Evolutionary conservation across 2,888 invertebrate genomes (phyloP), one percentile per base, ranked within the genome.

Genomic region (Philonicus albiceps): DNA sequence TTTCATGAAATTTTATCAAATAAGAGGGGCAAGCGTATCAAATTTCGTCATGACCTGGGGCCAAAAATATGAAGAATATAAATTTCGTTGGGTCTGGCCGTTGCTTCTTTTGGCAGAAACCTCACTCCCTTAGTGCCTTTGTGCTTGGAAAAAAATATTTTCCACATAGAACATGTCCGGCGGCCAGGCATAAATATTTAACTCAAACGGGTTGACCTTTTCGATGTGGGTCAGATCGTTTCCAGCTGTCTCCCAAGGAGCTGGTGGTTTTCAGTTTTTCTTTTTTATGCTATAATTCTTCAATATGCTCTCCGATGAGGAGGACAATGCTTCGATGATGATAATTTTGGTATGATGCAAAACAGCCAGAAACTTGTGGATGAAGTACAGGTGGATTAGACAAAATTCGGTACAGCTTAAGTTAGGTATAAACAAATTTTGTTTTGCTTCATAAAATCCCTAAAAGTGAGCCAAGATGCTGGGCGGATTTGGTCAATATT

Each of bases 151-250:
- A 78, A 84, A 43, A 84, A 84, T 84, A 84, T 84, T 84, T 84
- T 72, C 73, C 84, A 83, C 81, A 84, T 86, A 74, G 34, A 86
- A 76, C 53, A 86, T 76, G 22, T 19, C 76, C 76, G n/a, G 30
- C 53, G 55, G 75, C 76, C 34, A 55, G 53, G 74, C 85, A 85
- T 53, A 85, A 74, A 86, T 75, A 86, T 76, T 86, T 86, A 84
- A 84, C 73, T 84, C 27, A 84, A 84, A 73, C 73, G 84, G 43
- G 84, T 73, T 73, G 73, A 73, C 84, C 84, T 84, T 84, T 84
- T 31, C 16, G 19, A 74, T 74, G 74, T 34, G 64, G 81, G 81
- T 34, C 64, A 55, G 81, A 83, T 83, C 34, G 55, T 83, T 83
- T 37, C 81, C 64, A 43, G 64, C 19, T 64, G 30, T 19, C 64